phyloP scores from a whole-genome alignment of 2,113 vertebrate genomes.

The Leptosomus discolor region DNA sequence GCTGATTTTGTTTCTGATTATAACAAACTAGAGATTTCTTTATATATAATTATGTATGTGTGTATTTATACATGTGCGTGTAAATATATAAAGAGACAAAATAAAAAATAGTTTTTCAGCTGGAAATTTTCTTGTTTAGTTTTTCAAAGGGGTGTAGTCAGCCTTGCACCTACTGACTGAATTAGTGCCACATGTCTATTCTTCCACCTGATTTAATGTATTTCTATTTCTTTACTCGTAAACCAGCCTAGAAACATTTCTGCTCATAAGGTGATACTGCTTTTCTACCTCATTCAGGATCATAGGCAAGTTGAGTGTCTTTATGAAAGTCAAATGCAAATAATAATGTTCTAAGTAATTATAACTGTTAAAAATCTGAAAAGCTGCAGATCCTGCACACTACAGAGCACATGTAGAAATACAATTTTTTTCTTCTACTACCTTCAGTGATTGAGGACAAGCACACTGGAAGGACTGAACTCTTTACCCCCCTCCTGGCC shows the following conservation, averaged over 20 bases:
- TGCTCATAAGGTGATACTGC: background rate
- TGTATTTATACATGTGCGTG: background rate
- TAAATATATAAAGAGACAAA: background rate
- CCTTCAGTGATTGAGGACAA: accelerated
- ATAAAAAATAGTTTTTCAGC: background rate
- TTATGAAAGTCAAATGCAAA: background rate
- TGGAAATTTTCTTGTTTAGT: background rate
- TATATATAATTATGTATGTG: background rate
- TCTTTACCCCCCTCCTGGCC: background rate
- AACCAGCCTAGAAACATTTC: background rate
- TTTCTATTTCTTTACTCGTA: background rate
- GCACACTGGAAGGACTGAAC: background rate
- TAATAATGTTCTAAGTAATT: background rate
- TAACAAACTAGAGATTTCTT: background rate
- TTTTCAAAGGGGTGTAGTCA: background rate
- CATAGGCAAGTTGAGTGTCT: background rate
- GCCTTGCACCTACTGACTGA: background rate
- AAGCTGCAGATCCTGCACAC: background rate
- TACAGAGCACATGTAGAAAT: background rate
- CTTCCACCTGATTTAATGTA: background rate
- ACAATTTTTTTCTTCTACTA: background rate
- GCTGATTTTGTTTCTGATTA: background rate
- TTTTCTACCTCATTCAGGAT: background rate
- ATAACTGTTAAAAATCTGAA: background rate
- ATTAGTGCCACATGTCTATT: background rate